Evolutionary conservation across 2,888 invertebrate species (phyloP), one percentile per base, ranked within the genome.

Genomic region (Nebria brevicollis): DNA sequence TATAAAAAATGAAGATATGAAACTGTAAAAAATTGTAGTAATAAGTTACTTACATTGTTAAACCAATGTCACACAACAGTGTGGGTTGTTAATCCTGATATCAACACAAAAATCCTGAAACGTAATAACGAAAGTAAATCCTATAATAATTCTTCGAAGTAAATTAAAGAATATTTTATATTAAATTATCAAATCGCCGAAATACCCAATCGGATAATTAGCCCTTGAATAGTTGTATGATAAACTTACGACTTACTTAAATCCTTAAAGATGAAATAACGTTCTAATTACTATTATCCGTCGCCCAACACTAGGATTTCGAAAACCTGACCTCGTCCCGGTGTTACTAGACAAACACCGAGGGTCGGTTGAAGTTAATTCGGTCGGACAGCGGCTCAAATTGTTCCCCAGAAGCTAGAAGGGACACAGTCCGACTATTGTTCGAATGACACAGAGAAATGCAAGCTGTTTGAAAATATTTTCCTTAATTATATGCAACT

Each of bases 201-300:
- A 54, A 54, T 54, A 7, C 54, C 4, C 54, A 54, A 54, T 54
- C 13, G 54, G 2, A 54, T 11, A 54, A 11, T 11, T 54, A 54
- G 7, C 13, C 7, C 54, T 6, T 11, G 54, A 54, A 54, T 54
- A 2, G 54, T 54, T 11, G 11, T 54, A 54, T 0, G 34, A 34
- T 34, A 34, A 34, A 34, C 34, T 34, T 34, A 54, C 54, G 2
- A 54, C 54, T 54, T 54, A 54, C 13, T 54, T 54, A 54, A 34
- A 54, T 13, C 54, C 54, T 54, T 7, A 54, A 7, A 54, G 54
- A 13, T 13, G 54, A 54, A 54, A 54, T 54, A 11, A 54, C 13
- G 54, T 54, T 54, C 54, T 54, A 54, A 54, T 54, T 54, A 54
- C 54, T 54, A 54, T 54, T 54, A 54, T 54, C 54, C 54, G 54